Evolutionary conservation across 2,888 invertebrate species (phyloP).

Genomic region (Fragum fragum): DNA sequence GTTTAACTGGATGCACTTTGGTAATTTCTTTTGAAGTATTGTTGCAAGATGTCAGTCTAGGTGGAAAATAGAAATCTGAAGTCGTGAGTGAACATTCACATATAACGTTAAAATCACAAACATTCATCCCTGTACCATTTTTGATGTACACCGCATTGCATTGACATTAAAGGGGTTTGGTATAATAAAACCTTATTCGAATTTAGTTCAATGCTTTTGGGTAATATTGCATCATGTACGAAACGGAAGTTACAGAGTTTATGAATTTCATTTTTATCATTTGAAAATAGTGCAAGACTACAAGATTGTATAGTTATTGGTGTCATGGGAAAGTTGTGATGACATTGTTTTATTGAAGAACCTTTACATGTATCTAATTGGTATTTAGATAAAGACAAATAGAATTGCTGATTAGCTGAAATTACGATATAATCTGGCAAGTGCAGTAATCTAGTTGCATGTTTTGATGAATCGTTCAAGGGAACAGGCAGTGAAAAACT

Average conservation of each 20-base stretch:
- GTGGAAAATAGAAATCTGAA: constrained; percentile 9
- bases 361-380: constrained; percentile 37
- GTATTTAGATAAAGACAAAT: constrained; percentile 19
- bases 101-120: constrained; percentile 20
- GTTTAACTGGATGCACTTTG: constrained; percentile 43
- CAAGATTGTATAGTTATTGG: constrained; percentile 30
- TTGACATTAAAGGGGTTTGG: constrained; percentile 11
- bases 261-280: constrained; percentile 13
- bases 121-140: constrained; percentile 37
- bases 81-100: constrained; percentile 25
- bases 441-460: constrained; percentile 57
- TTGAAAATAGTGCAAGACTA: constrained; percentile 17
- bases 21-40: constrained; percentile 4
- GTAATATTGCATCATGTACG: constrained; percentile 27
- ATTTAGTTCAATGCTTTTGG: constrained; percentile 25
- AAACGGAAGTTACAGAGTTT: constrained; percentile 26
- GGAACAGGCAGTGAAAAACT: constrained; percentile 53
- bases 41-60: constrained; percentile 23
- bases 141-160: constrained; percentile 21
- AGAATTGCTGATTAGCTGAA: constrained; percentile 45
- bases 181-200: constrained; percentile 29
- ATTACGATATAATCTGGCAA: constrained; percentile 45
- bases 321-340: constrained; percentile 18
- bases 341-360: background rate
- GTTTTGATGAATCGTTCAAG: constrained; percentile 46